Conservation (phyloP, 37 sponge, comb jelly and placozoan genomes). For the Diacarnus erythraeanus region DNA sequence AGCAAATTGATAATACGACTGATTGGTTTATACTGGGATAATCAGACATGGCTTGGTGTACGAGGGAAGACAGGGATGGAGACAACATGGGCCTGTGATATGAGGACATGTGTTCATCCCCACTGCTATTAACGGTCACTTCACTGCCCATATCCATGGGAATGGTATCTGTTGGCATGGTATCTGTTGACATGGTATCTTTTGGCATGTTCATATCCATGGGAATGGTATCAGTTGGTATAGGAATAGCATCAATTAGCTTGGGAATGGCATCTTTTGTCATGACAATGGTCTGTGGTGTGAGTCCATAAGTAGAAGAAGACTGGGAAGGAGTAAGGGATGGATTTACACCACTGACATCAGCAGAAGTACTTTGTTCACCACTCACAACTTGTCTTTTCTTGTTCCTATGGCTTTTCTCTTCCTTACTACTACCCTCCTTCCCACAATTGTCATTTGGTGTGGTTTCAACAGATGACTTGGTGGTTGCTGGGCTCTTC, state of each 20-base stretch:
- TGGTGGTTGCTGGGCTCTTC: slow-evolving; percentile 2
- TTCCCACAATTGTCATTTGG: background rate
- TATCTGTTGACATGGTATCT: background rate
- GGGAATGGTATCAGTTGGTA: background rate
- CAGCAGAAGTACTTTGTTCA: background rate
- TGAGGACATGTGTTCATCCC: background rate
- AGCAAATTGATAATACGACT: no score
- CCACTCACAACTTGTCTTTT: background rate
- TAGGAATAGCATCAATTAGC: no score
- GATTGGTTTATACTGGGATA: background rate
- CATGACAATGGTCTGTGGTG: background rate
- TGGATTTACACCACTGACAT: background rate
- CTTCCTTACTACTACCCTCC: no score
- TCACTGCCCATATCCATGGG: background rate
- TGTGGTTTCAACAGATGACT: background rate
- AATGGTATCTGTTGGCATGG: background rate
- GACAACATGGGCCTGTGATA: background rate
- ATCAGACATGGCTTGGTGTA: background rate
- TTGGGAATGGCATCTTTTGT: no score
- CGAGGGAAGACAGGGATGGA: background rate
- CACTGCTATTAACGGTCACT: background rate
- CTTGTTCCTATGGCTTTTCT: background rate
- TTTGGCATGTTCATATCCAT: background rate
- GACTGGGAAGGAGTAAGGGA: background rate
- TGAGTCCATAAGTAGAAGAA: background rate